Base-by-base conservation (phyloP, 2,113 vertebrate species). In the Corythornis madagascariensis region DNA sequence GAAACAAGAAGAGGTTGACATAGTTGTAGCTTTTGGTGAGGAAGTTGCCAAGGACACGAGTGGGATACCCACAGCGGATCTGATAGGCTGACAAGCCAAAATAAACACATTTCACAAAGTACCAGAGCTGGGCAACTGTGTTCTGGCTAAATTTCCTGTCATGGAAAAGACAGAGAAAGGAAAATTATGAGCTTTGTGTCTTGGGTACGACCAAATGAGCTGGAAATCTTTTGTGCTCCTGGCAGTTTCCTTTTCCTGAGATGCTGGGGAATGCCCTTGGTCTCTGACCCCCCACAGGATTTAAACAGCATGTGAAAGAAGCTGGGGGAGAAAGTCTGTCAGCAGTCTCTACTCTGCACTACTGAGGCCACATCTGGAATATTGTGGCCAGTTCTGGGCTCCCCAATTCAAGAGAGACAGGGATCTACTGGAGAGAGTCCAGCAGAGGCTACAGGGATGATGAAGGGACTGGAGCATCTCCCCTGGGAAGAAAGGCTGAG, bases 11-110 rank as follows among this genome's bases (percentile, higher is more conserved):
- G 86, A 99, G 98, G 97, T 99, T 99, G 97, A 99, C 98, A 18
- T 99, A 99, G 96, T 99, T 99, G 95, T 99, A 99, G 97, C 99
- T 99, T 97, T 99, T 99, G 56, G 99, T 99, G 92, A 99, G 99
- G 97, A 99, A 99, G 98, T 99, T 99, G 60, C 99, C 99, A 71
- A 99, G 98, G 73, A 99, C 98, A 21, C 99, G 98, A 22, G 99
- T 99, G 48, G 99, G 99, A 96, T 99, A 99, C 86, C 99, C 99
- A 4, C 99, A 99, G 83, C 99, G 99, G 96, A 99, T 99, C 97
- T 99, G 99, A 98, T 99, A 99, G 31, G 99, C 99, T 8, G 99
- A 99, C 94, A 99, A 97, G 31, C 99, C 99, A 16, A 99, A 99
- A 98, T 99, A 99, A 97, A 99, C 98, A 90, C 99, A 99, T 97